Evolutionary conservation across 1,140 invertebrate species (phyloP).

Genomic region (Eupeodes corollae): DNA sequence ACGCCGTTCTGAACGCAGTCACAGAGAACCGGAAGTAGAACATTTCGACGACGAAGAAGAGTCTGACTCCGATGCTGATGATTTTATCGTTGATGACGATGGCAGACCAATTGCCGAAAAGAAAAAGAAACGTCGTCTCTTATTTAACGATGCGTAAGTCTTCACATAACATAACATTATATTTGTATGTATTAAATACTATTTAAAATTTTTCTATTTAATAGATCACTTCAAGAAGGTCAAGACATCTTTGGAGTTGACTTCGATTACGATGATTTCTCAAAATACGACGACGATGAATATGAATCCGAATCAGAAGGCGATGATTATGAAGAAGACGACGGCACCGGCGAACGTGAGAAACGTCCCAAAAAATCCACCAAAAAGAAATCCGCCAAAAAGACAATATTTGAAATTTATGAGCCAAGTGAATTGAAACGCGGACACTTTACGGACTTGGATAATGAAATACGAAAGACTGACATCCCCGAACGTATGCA

Average conservation of each 20-base stretch:
- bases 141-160: slow-evolving; percentile 81
- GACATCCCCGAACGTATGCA: slow-evolving; percentile 90
- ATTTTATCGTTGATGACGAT: slow-evolving; percentile 96
- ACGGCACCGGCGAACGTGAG: slow-evolving; percentile 45
- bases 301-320: slow-evolving; percentile 73
- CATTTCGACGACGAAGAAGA: slow-evolving; percentile 66
- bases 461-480: slow-evolving; percentile 82
- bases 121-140: slow-evolving; percentile 75
- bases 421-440: slow-evolving; percentile 95
- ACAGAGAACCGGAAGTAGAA: slow-evolving; percentile 50
- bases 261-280: slow-evolving; percentile 95
- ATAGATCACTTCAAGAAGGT: slow-evolving; percentile 86
- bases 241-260: slow-evolving; percentile 99
- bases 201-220: not conserved
- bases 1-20: slow-evolving; percentile 54
- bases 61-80: slow-evolving; percentile 79
- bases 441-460: slow-evolving; percentile 88
- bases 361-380: slow-evolving; percentile 56
- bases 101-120: slow-evolving; percentile 80
- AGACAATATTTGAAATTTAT: slow-evolving; percentile 91
- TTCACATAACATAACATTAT: no score
- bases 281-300: slow-evolving; percentile 76
- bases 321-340: slow-evolving; percentile 65
- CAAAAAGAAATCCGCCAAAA: slow-evolving; percentile 68
- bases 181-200: not conserved